Evolutionary conservation across 2,113 vertebrate genomes (phyloP).

Genomic region (Aegotheles bennettii): DNA sequence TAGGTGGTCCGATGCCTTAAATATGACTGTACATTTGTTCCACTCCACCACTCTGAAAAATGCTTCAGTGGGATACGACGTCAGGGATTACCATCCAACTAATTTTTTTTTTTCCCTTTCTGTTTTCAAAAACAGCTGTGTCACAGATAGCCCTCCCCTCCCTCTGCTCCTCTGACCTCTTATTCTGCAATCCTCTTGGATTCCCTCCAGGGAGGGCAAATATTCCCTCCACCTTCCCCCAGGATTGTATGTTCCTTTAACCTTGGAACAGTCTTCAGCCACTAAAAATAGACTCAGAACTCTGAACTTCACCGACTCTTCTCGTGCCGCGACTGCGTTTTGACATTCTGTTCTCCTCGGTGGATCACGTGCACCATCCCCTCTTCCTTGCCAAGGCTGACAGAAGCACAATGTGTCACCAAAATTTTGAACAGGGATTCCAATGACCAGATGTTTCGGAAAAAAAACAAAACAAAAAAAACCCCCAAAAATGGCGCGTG

Average conservation of each 20-base stretch:
- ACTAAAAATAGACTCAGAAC: constrained; percentile 18
- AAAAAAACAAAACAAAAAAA: background rate
- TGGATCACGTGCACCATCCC: background rate
- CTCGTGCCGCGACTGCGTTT: background rate
- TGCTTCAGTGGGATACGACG: background rate
- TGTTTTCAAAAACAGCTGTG: constrained; percentile 52
- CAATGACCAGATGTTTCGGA: background rate
- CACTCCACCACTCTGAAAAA: background rate
- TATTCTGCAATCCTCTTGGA: constrained; percentile 27
- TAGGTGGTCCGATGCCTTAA: constrained; percentile 56
- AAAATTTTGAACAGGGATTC: background rate
- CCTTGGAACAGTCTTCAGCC: background rate
- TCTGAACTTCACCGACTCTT: background rate
- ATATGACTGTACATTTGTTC: constrained; percentile 10
- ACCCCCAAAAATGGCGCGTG: accelerated
- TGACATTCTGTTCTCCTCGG: background rate
- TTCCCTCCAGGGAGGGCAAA: constrained; percentile 33
- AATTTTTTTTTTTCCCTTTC: background rate
- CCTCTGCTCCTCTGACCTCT: constrained; percentile 30
- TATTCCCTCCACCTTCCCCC: constrained; percentile 48
- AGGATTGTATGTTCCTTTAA: constrained; percentile 19
- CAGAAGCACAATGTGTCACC: background rate
- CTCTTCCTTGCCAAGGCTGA: background rate
- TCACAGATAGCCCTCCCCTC: constrained; percentile 26
- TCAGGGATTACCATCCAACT: background rate